Evolutionary conservation across 2,797 vertebrate species (phyloP).

Genomic region (Melanotaenia pygmaea): DNA sequence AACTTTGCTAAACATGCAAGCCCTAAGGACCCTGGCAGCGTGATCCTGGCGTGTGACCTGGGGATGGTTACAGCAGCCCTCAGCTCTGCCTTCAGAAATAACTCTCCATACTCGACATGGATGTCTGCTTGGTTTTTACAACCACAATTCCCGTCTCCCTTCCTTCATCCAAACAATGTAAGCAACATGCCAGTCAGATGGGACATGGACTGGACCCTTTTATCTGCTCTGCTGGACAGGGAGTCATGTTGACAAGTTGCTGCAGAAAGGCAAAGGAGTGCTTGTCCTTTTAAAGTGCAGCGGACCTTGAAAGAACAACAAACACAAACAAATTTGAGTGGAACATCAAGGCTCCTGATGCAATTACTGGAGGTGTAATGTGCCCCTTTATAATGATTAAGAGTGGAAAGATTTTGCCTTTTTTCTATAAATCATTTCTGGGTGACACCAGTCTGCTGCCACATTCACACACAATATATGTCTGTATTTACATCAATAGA

Average conservation of each 20-base stretch:
- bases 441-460: conserved; percentile 14
- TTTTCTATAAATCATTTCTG: conserved; percentile 22
- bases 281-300: conserved; percentile 69
- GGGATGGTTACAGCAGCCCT: not conserved
- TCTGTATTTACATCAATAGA: not conserved
- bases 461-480: not conserved
- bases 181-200: conserved; percentile 53
- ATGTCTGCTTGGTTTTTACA: conserved; percentile 54
- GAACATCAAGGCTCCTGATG: conserved; percentile 56
- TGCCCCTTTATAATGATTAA: conserved; percentile 58
- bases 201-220: conserved; percentile 55
- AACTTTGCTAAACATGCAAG: conserved; percentile 28
- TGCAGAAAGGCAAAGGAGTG: conserved; percentile 59
- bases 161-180: conserved; percentile 38
- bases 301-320: conserved; percentile 76
- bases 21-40: not conserved
- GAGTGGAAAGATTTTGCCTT: conserved; percentile 20
- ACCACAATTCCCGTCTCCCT: conserved; percentile 41
- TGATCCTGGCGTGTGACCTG: conserved; percentile 28
- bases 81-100: conserved; percentile 29
- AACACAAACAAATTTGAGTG: conserved; percentile 70
- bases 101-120: conserved; percentile 37
- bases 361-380: conserved; percentile 61
- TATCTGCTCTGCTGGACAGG: conserved; percentile 71
- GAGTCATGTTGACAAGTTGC: conserved; percentile 69